Evolutionary conservation across 2,113 vertebrate species (phyloP), one percentile per base, ranked within the genome.

Genomic region (Erpornis zantholeuca): DNA sequence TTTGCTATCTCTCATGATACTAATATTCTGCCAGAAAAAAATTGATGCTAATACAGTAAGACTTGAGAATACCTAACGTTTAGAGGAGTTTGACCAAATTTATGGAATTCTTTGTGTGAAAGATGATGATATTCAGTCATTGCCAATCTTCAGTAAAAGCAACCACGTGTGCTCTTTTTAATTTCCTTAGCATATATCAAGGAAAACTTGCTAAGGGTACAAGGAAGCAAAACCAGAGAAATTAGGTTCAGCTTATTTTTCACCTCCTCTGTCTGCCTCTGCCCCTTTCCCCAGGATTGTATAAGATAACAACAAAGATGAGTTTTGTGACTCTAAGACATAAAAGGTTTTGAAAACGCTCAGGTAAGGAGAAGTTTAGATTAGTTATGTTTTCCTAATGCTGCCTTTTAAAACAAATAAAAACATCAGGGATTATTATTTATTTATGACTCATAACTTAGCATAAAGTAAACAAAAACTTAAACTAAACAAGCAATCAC

Each of bases 11-110:
- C 21, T 77, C 10, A 7, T 14, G 21, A n/a, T 54, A 31, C 10
- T 49, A 21, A 53, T 38, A 35, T 16, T 79, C 23, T 65, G 10
- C 25, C 60, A 63, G 13, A 11, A 53, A 33, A 33, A n/a, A 28
- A 6, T 5, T 3, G 0, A 24, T 47, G 12, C 49, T 71, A 70
- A 56, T 35, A 40, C 7, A 36, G 1, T 29, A 35, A 86, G 33
- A 33, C 61, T 91, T 78, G 19, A 36, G 28, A 84, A 64, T 61
- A 44, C 5, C 7, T 50, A 60, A 68, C 1, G 9, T 75, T 78
- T 70, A 56, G 6, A 60, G 7, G 20, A 81, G 9, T 47, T 66
- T 90, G 7, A 71, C n/a, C 12, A 53, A 64, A 79, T 60, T 44
- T 25, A 60, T 31, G 20, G 56, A 82, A 49, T 40, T 36, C 25